Conservation (phyloP, 2,113 vertebrate species). For the Sinosuthora webbiana region DNA sequence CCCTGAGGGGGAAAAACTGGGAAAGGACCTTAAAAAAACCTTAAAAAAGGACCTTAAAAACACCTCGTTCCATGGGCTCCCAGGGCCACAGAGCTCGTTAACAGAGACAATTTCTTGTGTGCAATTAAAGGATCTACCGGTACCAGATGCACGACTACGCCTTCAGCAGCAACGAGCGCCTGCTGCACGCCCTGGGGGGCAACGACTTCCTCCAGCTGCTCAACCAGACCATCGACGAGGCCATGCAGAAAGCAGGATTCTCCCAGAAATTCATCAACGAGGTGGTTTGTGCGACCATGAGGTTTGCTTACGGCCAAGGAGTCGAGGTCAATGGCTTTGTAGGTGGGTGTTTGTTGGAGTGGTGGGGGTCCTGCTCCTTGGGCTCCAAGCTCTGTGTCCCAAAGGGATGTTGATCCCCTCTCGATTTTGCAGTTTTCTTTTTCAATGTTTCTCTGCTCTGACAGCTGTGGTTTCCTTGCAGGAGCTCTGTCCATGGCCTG, state of each 20-base stretch:
- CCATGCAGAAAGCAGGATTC: no score
- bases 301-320: conserved; percentile 74
- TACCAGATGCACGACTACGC: no score
- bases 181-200: no score
- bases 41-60: neutral
- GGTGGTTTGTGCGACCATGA: no score
- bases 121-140: no score
- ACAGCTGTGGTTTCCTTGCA: neutral
- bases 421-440: neutral
- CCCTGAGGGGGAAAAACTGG: neutral
- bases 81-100: no score
- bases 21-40: neutral
- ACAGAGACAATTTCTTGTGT: no score
- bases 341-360: no score
- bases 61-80: neutral
- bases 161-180: no score
- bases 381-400: neutral
- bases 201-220: no score
- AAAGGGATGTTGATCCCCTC: neutral
- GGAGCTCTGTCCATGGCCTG: conserved; percentile 82
- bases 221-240: no score
- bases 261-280: no score
- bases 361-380: neutral
- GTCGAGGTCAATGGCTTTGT: conserved; percentile 68
- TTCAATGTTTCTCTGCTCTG: neutral